Evolutionary conservation across 2,113 vertebrate genomes (phyloP), one percentile per base, ranked within the genome.

Genomic region (Carassius gibelio): DNA sequence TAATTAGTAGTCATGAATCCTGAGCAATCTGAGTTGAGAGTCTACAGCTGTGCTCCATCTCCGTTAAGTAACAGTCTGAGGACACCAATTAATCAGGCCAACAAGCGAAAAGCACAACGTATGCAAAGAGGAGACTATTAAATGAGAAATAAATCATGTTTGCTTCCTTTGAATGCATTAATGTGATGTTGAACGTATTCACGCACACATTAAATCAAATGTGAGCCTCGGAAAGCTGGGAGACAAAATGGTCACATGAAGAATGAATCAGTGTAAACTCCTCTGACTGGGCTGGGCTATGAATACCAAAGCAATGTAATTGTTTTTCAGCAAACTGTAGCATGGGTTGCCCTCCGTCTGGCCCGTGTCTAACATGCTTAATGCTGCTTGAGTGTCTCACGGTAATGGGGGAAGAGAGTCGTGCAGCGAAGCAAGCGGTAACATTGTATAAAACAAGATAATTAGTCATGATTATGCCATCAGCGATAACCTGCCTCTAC

Each of bases 121-220:
- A 92, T 87, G 87, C 85, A 91, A 92, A 90, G 90, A 77, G 23
- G 26, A 82, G 80, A 76, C 86, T 88, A 92, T 91, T 91, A 87
- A 87, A 72, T 62, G 64, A 10, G 19, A n/a, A 61, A 90, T 89
- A 88, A 90, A 89, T 86, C 52, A 52, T 84, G 82, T 74, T 81
- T 64, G 75, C 72, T 76, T 78, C 66, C 85, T 78, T 79, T 75
- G 85, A 88, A 87, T 85, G 88, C 48, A 89, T 86, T 90, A 85
- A 89, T 83, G 86, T 11, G 78, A 82, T 66, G 88, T 83, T 75
- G 86, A 92, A 87, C 83, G 88, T 84, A 82, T 79, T 72, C 85
- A 85, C 61, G 6, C 83, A 78, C 86, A 87, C 82, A 88, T 89
- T 87, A 87, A 90, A 93, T 68, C 74, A 90, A 89, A 91, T 75